phyloP scores from a whole-genome alignment of 2,113 vertebrate species.

The Neotoma lepida region DNA sequence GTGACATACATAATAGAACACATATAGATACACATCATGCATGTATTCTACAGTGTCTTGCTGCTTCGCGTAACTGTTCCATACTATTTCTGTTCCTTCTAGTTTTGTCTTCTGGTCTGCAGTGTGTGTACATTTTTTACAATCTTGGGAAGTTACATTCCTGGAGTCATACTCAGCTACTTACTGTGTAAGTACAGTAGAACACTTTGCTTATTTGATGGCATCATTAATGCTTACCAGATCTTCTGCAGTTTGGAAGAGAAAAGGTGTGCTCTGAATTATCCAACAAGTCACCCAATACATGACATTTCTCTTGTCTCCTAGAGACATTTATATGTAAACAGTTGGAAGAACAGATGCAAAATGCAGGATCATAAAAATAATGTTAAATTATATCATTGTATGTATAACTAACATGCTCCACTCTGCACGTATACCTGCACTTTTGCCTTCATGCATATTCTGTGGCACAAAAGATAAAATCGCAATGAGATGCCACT shows the following conservation, averaged over 20 bases:
- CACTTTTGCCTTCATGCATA: background rate
- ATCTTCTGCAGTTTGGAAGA: background rate
- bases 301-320: background rate
- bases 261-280: background rate
- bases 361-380: slow-evolving; percentile 12
- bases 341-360: background rate
- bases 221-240: background rate
- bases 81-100: slow-evolving; percentile 78
- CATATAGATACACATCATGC: background rate
- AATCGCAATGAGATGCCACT: background rate
- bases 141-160: slow-evolving; percentile 96
- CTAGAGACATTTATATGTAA: slow-evolving; percentile 24
- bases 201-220: background rate
- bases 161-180: slow-evolving; percentile 96
- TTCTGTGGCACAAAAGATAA: background rate
- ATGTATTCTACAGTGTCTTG: background rate
- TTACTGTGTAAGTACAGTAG: slow-evolving; percentile 90
- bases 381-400: slow-evolving; percentile 25
- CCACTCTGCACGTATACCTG: background rate
- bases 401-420: background rate
- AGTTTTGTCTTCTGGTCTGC: slow-evolving; percentile 98
- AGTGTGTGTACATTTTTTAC: slow-evolving; percentile 96
- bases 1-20: background rate
- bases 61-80: slow-evolving; percentile 34
- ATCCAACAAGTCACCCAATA: background rate